Evolutionary conservation across 2,888 invertebrate genomes (phyloP).

Genomic region (Morinoia aosen): DNA sequence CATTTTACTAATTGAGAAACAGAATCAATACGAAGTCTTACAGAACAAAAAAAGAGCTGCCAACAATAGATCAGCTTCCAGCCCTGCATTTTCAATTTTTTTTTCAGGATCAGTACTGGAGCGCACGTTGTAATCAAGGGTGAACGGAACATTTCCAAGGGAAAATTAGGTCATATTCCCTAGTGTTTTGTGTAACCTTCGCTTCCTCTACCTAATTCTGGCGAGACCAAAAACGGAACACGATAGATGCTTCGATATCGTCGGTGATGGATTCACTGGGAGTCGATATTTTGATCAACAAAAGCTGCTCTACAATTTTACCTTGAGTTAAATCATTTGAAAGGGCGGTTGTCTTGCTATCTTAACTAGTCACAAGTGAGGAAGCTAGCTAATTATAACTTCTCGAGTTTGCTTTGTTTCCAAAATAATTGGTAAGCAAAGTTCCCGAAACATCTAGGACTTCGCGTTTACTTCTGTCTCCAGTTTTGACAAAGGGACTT

Average conservation of each 20-base stretch:
- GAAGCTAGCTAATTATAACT: neutral
- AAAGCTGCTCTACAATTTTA: neutral
- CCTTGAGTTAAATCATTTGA: neutral
- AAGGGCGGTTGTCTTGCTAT: neutral
- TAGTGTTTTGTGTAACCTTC: neutral
- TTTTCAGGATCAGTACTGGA: neutral
- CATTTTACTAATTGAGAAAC: no score
- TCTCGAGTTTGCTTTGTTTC: neutral
- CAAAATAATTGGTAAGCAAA: neutral
- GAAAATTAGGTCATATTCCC: neutral
- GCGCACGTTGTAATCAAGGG: neutral
- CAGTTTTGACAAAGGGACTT: neutral
- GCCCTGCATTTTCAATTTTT: neutral
- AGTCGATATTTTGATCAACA: neutral
- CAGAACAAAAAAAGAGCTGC: no score
- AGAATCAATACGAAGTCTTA: no score
- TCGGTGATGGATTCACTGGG: neutral
- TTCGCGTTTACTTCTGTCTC: neutral
- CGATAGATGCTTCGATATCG: neutral
- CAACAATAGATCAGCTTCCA: no score
- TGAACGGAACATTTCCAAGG: neutral
- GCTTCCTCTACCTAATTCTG: no score
- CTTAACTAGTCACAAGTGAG: neutral
- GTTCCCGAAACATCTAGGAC: neutral
- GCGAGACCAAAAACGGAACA: no score